Conservation (phyloP, 1,140 invertebrate genomes). For the Monochamus saltuarius region DNA sequence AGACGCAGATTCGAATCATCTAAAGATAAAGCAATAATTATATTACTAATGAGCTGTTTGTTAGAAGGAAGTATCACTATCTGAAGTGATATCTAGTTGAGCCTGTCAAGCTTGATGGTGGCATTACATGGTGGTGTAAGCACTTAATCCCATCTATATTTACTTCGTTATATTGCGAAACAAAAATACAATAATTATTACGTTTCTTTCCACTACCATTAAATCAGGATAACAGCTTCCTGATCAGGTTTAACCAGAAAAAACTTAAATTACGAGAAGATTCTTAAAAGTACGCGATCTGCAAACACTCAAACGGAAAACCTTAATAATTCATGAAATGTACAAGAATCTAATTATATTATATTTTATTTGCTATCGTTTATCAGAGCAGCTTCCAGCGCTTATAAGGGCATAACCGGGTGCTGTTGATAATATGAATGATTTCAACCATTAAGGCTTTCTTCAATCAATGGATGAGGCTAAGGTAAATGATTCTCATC, state of each 20-base stretch:
- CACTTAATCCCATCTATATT: no score
- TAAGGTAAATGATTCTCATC: conserved; percentile 8
- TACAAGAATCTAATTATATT: conserved; percentile 24
- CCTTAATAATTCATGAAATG: conserved; percentile 23
- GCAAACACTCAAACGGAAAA: conserved; percentile 22
- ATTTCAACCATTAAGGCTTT: conserved; percentile 15
- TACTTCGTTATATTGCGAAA: no score
- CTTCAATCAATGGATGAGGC: conserved; percentile 19
- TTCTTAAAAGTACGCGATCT: conserved; percentile 18
- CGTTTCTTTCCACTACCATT: no score
- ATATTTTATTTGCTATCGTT: conserved; percentile 18
- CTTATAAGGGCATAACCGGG: conserved; percentile 23
- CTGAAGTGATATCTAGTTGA: no score
- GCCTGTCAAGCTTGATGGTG: no score
- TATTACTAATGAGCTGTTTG: no score
- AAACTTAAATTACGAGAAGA: conserved; percentile 14
- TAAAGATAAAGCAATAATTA: no score
- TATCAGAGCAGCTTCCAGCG: conserved; percentile 19
- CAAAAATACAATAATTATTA: no score
- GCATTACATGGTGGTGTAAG: no score
- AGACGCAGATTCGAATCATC: no score
- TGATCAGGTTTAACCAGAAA: conserved; percentile 12
- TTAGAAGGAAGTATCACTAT: no score
- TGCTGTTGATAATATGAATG: conserved; percentile 24
- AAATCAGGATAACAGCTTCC: no score